Conservation (phyloP, 2,113 vertebrate genomes). For the Cygnus atratus region DNA sequence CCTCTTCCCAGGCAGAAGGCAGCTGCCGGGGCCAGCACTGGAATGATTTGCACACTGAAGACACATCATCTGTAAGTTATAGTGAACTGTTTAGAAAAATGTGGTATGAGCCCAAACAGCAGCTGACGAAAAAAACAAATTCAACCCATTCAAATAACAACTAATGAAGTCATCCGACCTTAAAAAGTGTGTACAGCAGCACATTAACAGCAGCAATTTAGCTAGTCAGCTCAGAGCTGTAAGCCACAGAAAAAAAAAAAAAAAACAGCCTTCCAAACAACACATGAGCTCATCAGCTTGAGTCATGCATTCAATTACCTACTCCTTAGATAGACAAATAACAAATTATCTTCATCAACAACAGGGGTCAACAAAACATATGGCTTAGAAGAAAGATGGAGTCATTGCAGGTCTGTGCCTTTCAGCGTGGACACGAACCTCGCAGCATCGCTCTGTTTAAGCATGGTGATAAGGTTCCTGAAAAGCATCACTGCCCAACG, state of each 20-base stretch:
- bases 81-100: background rate
- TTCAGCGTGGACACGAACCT: background rate
- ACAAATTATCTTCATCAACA: background rate
- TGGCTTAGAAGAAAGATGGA: background rate
- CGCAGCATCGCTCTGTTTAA: background rate
- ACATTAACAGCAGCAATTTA: slow-evolving; percentile 7
- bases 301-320: slow-evolving; percentile 16
- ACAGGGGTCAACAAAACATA: background rate
- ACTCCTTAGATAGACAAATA: background rate
- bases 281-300: slow-evolving; percentile 41
- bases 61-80: background rate
- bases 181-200: slow-evolving; percentile 37
- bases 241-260: slow-evolving; percentile 19
- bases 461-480: accelerated
- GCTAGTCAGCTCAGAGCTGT: slow-evolving; percentile 12
- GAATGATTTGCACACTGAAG: accelerated
- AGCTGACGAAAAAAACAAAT: background rate
- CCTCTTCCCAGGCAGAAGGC: background rate
- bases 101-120: background rate
- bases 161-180: slow-evolving; percentile 19
- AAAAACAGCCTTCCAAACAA: slow-evolving; percentile 28
- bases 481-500: background rate
- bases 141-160: background rate
- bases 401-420: background rate
- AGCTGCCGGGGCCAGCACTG: background rate